phyloP scores from a whole-genome alignment of 2,113 vertebrate species.

The Scartelaos histophorus region DNA sequence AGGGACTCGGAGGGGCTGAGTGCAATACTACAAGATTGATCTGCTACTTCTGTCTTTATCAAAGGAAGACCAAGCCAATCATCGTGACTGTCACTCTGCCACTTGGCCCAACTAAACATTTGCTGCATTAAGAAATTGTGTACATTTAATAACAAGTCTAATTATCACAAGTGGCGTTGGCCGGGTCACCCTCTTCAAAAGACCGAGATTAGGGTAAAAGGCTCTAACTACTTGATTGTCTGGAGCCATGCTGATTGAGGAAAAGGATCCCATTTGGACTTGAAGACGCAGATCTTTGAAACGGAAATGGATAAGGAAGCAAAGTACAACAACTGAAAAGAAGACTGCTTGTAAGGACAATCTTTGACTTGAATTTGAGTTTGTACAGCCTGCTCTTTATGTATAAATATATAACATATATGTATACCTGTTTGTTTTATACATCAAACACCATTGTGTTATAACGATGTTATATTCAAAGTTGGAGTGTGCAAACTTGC shows the following conservation, averaged over 20 bases:
- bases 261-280: constrained; percentile 59
- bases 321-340: constrained; percentile 5
- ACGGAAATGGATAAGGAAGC: not conserved
- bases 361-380: not conserved
- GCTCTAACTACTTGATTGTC: constrained; percentile 40
- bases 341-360: constrained; percentile 1
- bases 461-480: too few relatives aligned
- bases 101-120: constrained; percentile 76
- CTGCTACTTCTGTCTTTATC: constrained; percentile 86
- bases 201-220: constrained; percentile 62
- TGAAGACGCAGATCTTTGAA: constrained; percentile 45
- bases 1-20: constrained; percentile 85
- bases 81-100: constrained; percentile 78
- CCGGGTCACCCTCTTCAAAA: constrained; percentile 56
- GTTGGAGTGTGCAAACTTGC: too few relatives aligned
- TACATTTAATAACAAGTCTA: constrained; percentile 81
- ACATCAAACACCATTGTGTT: too few relatives aligned
- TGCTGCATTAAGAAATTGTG: constrained; percentile 79
- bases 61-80: constrained; percentile 83
- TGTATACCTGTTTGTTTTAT: not conserved
- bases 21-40: constrained; percentile 90
- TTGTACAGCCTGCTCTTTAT: not conserved
- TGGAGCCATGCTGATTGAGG: constrained; percentile 42
- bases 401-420: not conserved
- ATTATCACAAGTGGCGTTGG: constrained; percentile 71